phyloP scores from a whole-genome alignment of 2,888 invertebrate species.

The Mythimna ferrago region DNA sequence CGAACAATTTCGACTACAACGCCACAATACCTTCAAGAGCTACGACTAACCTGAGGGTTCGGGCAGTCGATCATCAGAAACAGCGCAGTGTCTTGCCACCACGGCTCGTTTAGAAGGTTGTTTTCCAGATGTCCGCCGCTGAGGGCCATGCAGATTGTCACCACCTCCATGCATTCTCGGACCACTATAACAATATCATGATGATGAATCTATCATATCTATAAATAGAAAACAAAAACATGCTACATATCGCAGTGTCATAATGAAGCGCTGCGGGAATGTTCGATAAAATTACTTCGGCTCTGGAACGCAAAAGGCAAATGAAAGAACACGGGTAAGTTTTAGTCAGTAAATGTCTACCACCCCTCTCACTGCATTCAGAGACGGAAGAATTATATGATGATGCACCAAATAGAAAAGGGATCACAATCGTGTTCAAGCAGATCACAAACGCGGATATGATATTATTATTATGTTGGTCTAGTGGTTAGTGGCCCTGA shows the following conservation, averaged over 20 bases:
- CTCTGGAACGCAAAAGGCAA: no score
- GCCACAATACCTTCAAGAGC: background rate
- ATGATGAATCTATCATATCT: background rate
- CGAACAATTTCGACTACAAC: background rate
- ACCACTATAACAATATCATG: slow-evolving; percentile 91
- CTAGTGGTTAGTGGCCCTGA: no score
- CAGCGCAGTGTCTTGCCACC: slow-evolving; percentile 97
- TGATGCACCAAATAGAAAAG: no score
- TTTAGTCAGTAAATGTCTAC: no score
- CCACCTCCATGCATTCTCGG: slow-evolving; percentile 97
- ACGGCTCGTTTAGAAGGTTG: slow-evolving; percentile 93
- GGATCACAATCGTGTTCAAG: background rate
- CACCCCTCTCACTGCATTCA: no score
- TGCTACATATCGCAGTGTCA: background rate
- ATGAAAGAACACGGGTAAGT: no score
- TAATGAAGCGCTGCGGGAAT: background rate
- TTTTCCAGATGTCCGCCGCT: slow-evolving; percentile 96
- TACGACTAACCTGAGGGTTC: slow-evolving; percentile 89
- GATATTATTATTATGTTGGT: no score
- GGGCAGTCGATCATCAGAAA: slow-evolving; percentile 96
- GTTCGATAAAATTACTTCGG: no score
- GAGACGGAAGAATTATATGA: no score
- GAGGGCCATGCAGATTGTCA: slow-evolving; percentile 97
- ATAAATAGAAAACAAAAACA: background rate
- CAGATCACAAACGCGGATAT: background rate